Base-by-base conservation (phyloP, 1,140 invertebrate species). In the Drosophila miranda region DNA sequence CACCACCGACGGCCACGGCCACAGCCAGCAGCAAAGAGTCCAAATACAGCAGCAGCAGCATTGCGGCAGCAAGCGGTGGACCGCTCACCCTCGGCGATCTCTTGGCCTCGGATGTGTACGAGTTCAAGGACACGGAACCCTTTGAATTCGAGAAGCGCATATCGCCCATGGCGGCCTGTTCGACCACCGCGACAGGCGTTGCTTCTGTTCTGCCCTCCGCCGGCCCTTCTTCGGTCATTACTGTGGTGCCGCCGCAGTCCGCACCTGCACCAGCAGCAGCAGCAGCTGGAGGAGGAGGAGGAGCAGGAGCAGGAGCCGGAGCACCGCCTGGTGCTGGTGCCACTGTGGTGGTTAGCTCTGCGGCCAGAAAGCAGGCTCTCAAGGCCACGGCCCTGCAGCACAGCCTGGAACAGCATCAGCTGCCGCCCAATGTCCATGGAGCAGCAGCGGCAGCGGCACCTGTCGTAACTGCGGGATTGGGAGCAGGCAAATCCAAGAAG, bases 41-140 rank as follows among this genome's bases (percentile, higher is more conserved):
- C 9, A 87, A 90, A 58, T 89, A 89, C 42, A 74, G 80, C 45
- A 63, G 54, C 44, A 63, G 55, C 42, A 41, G 50, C 9, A 23
- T 38, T 13, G 19, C 21, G 92, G 93, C 6, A 94, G 95, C 28
- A 46, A 26, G 45, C 30, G 21, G 71, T 38, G 73, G 42, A 4
- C 14, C 58, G 1, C 44, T 30, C 38, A 75, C 67, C 44, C 16
- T 38, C 1, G 34, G 45, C 21, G 88, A 89, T 49, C 42, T 78
- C 6, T 68, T 75, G 2, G 83, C 89, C 23, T 87, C 89, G 75
- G 96, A 86, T 51, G 71, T 86, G 13, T 97, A 97, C 76, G 96
- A 97, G 90, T 97, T 97, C 79, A 97, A 97, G 91, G 96, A 97
- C 91, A 95, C 95, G 0, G 96, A 97, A 91, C 95, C 96, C 0